These are phyloP conservation scores for Pachyramphus minor DNA, from an alignment of 2,113 vertebrate genomes.

Conservation along the genomic window DNA sequence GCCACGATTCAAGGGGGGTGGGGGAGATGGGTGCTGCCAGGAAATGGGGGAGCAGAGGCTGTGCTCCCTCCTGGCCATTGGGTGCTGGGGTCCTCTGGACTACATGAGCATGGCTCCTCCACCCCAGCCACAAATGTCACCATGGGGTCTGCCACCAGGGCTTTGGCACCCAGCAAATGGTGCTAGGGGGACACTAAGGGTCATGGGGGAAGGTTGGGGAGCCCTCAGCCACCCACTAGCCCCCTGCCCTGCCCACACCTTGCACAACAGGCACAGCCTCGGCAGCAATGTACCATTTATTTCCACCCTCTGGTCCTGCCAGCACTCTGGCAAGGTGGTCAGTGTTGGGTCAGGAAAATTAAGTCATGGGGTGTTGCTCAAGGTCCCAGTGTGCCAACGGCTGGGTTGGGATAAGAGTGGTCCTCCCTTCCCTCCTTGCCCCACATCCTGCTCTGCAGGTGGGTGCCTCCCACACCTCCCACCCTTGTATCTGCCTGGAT, in stretches of 20 bases:
- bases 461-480: fast-evolving
- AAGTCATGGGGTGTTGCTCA: not conserved
- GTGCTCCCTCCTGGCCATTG: not conserved
- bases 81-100: fast-evolving
- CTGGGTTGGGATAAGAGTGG: not conserved
- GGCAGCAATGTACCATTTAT: not conserved
- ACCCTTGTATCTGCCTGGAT: not conserved
- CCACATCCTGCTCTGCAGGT: not conserved
- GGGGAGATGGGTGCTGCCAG: not conserved
- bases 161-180: not conserved
- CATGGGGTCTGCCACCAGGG: not conserved
- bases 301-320: not conserved
- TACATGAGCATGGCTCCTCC: fast-evolving
- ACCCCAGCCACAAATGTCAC: not conserved
- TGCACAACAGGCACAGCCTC: not conserved
- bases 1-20: fast-evolving
- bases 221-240: not conserved
- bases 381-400: not conserved
- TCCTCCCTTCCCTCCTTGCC: not conserved
- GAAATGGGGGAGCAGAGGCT: not conserved
- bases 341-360: not conserved
- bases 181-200: fast-evolving
- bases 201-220: fast-evolving
- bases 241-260: not conserved
- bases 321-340: not conserved